Evolutionary conservation across 2,797 vertebrate species (phyloP), one percentile per base, ranked within the genome.

Genomic region (Trematomus bernacchii): DNA sequence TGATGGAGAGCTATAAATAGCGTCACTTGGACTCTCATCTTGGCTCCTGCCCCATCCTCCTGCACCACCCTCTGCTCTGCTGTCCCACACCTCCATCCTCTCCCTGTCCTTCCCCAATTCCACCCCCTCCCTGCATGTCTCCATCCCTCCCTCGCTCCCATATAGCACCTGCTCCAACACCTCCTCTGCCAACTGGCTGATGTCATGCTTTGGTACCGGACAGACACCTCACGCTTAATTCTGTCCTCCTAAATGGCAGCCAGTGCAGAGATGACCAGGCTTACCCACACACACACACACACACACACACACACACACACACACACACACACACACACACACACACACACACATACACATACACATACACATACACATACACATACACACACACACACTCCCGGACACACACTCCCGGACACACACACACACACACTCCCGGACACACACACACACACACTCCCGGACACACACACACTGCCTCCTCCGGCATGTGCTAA

Each of bases 171-270:
- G 92, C 93, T 94, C 92, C 85, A 58, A 89, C 92, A 91, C 89
- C 91, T 93, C 89, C 87, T 75, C 83, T 95, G 94, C 94, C 95
- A 95, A 93, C 91, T 93, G 85, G 87, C 93, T 95, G 92, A 93
- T 94, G 94, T 95, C 94, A 94, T 91, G 88, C 85, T 88, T 89
- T 85, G 89, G 90, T 90, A 88, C 88, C 18, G 89, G 87, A 87
- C 85, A 89, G 82, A 88, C 89, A 64, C 90, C 90, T 92, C 90
- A 82, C 81, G 77, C 90, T 76, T 92, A 80, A 87, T 88, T 90
- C 89, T 85, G 84, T 80, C 85, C 77, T 59, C 86, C 77, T 89
- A 88, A 91, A 90, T 84, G 73, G 83, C 70, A 88, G 80, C 81
- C 74, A 72, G 80, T 77, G 77, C 79, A 82, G 68, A 86, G 80